Evolutionary conservation across 2,113 vertebrate genomes (phyloP), one percentile per base, ranked within the genome.

Genomic region (Chrysochloris asiatica): DNA sequence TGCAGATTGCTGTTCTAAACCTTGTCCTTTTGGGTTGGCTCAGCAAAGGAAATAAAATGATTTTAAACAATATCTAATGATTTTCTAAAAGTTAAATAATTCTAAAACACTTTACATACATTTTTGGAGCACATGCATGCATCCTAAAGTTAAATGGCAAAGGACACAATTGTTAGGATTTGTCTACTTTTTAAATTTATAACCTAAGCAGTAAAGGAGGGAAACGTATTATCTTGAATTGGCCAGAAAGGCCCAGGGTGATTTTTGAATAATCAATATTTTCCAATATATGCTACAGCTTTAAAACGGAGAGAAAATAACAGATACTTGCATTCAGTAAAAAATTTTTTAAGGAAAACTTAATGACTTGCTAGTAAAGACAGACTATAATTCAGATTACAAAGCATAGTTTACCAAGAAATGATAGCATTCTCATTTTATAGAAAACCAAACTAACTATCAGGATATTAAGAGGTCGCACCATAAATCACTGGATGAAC

Each of bases 241-340:
- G 79, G 26, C 89, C 75, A 83, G 91, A 93, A 94, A 88, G 71
- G 71, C 36, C 65, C 75, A 89, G 61, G n/a, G 84, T 94, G 73
- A 76, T 87, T 95, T 95, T 93, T 91, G 82, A 97, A 92, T 94
- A 94, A 95, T 94, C 92, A 88, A 43, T 92, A 93, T 91, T 96
- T 95, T 82, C 72, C 85, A 90, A 81, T 93, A 86, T 59, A 87
- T 41, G 85, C 48, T 79, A 61, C 6, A n/a, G 78, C 52, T 95
- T 93, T 86, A 73, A 88, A 91, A 91, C 73, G 89, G 30, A 93
- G 71, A 81, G 6, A 88, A 94, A 97, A 76, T 72, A 83, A 73
- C 78, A 50, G 36, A 63, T 88, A 26, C 26, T 72, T 26, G 54
- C 24, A 56, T 67, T 71, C 45, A 61, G 41, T 78, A 84, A 73